Evolutionary conservation across 2,113 vertebrate species (phyloP).

Genomic region (Azemiops feae): DNA sequence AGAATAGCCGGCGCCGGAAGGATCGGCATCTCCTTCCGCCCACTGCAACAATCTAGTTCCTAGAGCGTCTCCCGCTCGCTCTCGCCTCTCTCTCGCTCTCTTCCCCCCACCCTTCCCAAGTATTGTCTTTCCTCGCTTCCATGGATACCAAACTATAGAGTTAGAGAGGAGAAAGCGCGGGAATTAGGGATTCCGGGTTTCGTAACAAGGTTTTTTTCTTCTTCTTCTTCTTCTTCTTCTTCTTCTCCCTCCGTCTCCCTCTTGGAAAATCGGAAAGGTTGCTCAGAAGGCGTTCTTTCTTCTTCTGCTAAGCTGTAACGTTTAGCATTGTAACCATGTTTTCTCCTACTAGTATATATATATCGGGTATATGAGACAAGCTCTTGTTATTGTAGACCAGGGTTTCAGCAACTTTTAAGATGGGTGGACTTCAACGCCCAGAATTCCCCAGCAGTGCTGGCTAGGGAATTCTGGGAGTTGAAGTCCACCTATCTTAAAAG

Average conservation of each 20-base stretch:
- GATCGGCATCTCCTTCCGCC: background rate
- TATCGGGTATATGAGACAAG: background rate
- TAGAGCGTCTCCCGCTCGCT: background rate
- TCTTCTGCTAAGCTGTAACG: background rate
- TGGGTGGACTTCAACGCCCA: background rate
- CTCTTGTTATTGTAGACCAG: background rate
- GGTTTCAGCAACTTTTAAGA: background rate
- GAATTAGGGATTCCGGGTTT: background rate
- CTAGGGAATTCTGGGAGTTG: background rate
- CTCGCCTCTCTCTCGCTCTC: no score
- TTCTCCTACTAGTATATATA: background rate
- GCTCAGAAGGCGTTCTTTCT: background rate
- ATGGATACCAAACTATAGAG: background rate
- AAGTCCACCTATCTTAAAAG: background rate
- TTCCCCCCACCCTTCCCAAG: fast-evolving
- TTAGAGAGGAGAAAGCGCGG: background rate
- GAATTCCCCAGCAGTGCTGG: background rate
- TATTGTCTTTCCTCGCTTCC: background rate
- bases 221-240: no score
- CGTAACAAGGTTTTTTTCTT: fast-evolving
- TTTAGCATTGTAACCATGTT: background rate
- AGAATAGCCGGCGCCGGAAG: background rate
- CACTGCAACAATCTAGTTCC: background rate
- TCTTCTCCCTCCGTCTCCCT: background rate
- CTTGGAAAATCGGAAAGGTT: background rate